phyloP scores from a whole-genome alignment of 2,113 vertebrate genomes.

The Rhizomys pruinosus region DNA sequence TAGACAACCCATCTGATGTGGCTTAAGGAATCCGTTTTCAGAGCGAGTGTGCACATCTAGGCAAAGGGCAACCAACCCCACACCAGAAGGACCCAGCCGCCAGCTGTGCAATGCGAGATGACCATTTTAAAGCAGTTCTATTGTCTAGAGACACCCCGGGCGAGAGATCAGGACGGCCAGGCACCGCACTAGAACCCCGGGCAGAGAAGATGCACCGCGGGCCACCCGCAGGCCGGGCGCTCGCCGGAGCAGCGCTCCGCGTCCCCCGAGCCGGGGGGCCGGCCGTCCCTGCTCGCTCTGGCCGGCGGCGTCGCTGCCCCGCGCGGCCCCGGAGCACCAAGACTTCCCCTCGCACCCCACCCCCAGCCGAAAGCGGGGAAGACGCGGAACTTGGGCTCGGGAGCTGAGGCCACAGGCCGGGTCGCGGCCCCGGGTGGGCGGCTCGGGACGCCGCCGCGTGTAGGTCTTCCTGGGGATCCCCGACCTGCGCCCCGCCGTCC shows the following conservation, averaged over 20 bases:
- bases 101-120: slow-evolving; percentile 1
- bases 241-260: neutral
- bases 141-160: slow-evolving; percentile 71
- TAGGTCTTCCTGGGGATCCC: neutral
- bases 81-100: neutral
- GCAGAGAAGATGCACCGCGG: neutral
- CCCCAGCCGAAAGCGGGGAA: slow-evolving; percentile 75
- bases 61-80: slow-evolving; percentile 30
- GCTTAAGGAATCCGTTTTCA: slow-evolving; percentile 13
- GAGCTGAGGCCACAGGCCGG: slow-evolving; percentile 72
- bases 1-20: neutral
- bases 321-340: slow-evolving; percentile 53
- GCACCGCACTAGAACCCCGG: neutral
- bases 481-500: neutral
- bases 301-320: slow-evolving; percentile 21
- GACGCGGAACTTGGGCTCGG: slow-evolving; percentile 80
- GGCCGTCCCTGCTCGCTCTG: slow-evolving; percentile 22
- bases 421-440: slow-evolving; percentile 63
- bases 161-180: slow-evolving; percentile 5
- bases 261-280: neutral
- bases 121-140: slow-evolving; percentile 60
- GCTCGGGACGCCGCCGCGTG: slow-evolving; percentile 16
- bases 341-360: slow-evolving; percentile 79
- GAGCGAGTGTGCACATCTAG: slow-evolving; percentile 48
- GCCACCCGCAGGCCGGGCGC: neutral